A percentile compares a stretch with the other conserved stretches of the same genome.
Evolutionary conservation across 2,797 vertebrate genomes (phyloP).

Genomic region (Tarsius wallacei): DNA sequence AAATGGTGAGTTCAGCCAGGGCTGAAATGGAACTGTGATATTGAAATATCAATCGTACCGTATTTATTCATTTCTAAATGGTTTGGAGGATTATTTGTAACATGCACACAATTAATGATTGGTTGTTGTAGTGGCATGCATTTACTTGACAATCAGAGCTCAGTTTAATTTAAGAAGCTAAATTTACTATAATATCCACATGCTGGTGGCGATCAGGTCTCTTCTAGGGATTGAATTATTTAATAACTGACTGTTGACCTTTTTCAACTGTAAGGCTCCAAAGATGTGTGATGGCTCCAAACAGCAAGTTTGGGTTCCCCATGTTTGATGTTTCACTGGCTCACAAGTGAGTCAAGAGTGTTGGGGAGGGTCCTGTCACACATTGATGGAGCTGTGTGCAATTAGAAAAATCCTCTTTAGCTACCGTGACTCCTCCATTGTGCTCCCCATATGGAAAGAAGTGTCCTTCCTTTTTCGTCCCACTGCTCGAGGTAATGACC

Average conservation of each 20-base stretch:
- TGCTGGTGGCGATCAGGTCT: background rate
- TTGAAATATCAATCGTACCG: background rate
- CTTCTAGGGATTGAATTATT: background rate
- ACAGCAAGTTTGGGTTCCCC: background rate
- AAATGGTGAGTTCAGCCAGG: background rate
- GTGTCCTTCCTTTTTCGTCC: background rate
- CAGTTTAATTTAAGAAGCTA: background rate
- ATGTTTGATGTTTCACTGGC: background rate
- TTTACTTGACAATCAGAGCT: background rate
- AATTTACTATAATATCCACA: background rate
- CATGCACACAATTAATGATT: background rate
- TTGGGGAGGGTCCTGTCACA: too few species aligned
- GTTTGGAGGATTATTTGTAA: background rate
- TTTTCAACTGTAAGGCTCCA: background rate
- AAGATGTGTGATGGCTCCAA: background rate
- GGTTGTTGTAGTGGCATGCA: background rate
- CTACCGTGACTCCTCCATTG: background rate
- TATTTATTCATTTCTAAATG: conserved; percentile 26
- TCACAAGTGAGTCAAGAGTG: background rate
- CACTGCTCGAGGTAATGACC: background rate
- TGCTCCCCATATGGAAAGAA: background rate
- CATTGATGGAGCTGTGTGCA: background rate
- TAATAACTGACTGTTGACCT: background rate
- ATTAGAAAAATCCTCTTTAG: background rate
- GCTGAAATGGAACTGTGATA: background rate